Evolutionary conservation across 2,888 invertebrate species (phyloP).

Genomic region (Leptodirus hochenwartii): DNA sequence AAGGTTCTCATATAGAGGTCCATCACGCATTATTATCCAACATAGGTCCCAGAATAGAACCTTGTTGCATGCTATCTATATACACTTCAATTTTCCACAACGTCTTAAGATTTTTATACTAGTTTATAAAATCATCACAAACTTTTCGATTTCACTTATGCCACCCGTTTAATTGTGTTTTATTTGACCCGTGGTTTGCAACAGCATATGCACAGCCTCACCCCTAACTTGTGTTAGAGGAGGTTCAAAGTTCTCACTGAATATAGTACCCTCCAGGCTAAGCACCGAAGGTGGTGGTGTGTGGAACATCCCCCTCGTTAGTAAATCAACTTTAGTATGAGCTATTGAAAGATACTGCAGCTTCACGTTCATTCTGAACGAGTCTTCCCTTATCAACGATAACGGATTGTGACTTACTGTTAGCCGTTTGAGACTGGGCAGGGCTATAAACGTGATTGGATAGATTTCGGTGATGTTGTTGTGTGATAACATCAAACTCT

Average conservation of each 20-base stretch:
- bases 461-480: slow-evolving; percentile 23
- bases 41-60: no score
- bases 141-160: no score
- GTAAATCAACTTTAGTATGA: slow-evolving; percentile 22
- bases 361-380: slow-evolving; percentile 20
- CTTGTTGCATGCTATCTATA: no score
- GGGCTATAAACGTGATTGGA: slow-evolving; percentile 21
- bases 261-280: slow-evolving; percentile 22
- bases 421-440: slow-evolving; percentile 21
- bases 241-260: slow-evolving; percentile 22
- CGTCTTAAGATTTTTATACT: no score
- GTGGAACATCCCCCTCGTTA: slow-evolving; percentile 22
- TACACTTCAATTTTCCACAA: no score
- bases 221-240: slow-evolving; percentile 21
- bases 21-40: no score
- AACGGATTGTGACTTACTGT: slow-evolving; percentile 22
- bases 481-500: slow-evolving; percentile 20
- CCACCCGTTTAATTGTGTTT: no score
- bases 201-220: slow-evolving; percentile 18
- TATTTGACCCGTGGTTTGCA: slow-evolving; percentile 13
- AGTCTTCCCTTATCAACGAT: slow-evolving; percentile 17
- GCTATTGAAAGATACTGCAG: slow-evolving; percentile 23
- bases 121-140: no score
- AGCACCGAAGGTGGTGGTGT: slow-evolving; percentile 21
- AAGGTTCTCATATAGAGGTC: no score